A percentile compares a stretch with the other conserved stretches of the same genome.
phyloP scores from a whole-genome alignment of 2,888 invertebrate genomes.

The Epsilonema sp. region DNA sequence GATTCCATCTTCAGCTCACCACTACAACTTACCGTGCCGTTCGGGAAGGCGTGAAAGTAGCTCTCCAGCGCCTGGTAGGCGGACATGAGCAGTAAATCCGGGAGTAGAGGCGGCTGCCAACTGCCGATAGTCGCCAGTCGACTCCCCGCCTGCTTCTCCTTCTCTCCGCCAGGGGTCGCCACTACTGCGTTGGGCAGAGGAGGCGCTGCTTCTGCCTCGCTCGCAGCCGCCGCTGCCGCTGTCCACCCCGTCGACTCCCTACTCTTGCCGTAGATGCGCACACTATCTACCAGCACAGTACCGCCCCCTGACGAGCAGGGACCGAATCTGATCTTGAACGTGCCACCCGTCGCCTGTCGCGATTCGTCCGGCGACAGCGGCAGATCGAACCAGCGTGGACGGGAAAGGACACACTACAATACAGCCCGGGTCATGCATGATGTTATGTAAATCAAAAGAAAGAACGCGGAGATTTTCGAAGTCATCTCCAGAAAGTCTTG shows the following conservation, averaged over 20 bases:
- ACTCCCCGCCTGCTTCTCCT: background rate
- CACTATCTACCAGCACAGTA: slow-evolving; percentile 75
- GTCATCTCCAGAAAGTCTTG: no score
- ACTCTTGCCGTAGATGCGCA: slow-evolving; percentile 74
- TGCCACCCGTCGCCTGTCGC: slow-evolving; percentile 70
- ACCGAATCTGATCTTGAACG: slow-evolving; percentile 50
- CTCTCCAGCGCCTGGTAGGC: background rate
- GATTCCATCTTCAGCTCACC: no score
- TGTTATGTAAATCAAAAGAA: no score
- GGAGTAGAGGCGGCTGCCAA: background rate
- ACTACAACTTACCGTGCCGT: background rate
- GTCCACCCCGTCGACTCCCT: slow-evolving; percentile 94
- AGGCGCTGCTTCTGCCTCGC: background rate
- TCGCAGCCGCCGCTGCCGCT: slow-evolving; percentile 43
- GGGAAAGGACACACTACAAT: no score
- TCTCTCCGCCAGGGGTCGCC: background rate
- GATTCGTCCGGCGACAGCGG: slow-evolving; percentile 83
- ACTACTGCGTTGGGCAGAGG: background rate
- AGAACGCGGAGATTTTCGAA: no score
- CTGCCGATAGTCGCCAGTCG: background rate
- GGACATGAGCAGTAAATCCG: background rate
- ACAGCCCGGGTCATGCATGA: no score
- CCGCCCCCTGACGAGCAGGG: no score
- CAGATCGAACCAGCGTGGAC: slow-evolving; percentile 71
- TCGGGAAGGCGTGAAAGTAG: background rate